phyloP scores from a whole-genome alignment of 2,797 vertebrate species.

The Vespertilio murinus region DNA sequence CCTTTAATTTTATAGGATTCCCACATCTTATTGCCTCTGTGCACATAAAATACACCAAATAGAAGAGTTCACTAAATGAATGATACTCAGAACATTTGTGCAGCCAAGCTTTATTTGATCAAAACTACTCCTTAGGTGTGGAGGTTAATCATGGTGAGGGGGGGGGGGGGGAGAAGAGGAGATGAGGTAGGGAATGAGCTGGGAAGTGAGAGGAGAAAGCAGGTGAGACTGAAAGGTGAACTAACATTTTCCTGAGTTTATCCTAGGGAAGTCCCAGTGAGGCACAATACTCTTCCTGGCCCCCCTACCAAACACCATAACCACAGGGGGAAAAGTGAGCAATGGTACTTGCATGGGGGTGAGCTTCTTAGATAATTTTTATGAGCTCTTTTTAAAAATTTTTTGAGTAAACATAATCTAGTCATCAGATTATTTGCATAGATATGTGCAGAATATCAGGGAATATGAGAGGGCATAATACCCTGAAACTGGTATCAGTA shows the following conservation, averaged over 20 bases:
- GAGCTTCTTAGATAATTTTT: not conserved
- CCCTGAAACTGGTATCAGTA: not conserved
- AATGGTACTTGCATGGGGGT: rapidly evolving
- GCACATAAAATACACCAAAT: not conserved
- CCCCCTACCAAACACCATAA: not conserved
- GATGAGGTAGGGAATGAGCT: not conserved
- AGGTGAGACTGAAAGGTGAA: not conserved
- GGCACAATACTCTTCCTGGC: rapidly evolving
- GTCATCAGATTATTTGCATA: not conserved
- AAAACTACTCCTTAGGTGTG: not conserved
- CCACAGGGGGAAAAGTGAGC: not conserved
- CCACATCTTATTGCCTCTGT: not conserved
- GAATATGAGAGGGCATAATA: not conserved
- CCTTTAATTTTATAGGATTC: not conserved
- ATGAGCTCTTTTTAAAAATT: not conserved
- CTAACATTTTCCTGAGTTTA: not conserved
- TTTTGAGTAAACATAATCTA: not conserved
- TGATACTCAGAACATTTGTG: not conserved
- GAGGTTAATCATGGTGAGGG: not conserved
- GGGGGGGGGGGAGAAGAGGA: no score
- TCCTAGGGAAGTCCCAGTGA: not conserved
- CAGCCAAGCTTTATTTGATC: not conserved
- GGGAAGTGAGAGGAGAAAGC: not conserved
- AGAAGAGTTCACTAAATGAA: not conserved
- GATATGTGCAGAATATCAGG: not conserved